phyloP scores from a whole-genome alignment of 2,797 vertebrate species.

The Eutrigla gurnardus region DNA sequence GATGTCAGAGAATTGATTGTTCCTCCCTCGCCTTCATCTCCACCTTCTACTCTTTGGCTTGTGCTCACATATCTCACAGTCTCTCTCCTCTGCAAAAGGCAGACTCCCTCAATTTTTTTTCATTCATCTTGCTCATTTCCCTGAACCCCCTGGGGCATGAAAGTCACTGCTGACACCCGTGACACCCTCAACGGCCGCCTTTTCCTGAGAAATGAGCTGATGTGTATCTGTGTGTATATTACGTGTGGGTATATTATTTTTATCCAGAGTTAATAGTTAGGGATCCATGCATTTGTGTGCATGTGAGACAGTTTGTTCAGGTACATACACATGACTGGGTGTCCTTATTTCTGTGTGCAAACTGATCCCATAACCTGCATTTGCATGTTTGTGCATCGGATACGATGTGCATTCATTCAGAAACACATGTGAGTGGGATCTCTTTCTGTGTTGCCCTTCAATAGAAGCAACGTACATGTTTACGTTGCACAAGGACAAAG shows the following conservation, averaged over 20 bases:
- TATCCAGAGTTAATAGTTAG: conserved; percentile 25
- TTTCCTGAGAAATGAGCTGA: conserved; percentile 55
- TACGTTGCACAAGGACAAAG: conserved; percentile 23
- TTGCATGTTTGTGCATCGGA: conserved; percentile 1
- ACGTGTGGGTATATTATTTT: conserved; percentile 6
- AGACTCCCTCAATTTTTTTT: conserved; percentile 19
- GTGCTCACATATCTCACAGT: conserved; percentile 43
- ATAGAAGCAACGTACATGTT: conserved; percentile 4
- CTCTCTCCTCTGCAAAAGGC: conserved; percentile 29
- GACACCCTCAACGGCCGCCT: conserved; percentile 55
- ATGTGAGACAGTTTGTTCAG: conserved; percentile 10
- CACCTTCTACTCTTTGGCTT: conserved; percentile 63
- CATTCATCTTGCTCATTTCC: conserved; percentile 46
- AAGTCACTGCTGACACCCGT: conserved; percentile 69
- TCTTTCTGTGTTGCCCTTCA: background rate
- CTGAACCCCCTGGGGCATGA: conserved; percentile 58
- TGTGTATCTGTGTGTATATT: background rate
- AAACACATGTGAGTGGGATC: background rate
- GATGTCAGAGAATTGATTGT: conserved; percentile 79
- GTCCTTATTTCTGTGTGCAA: conserved; percentile 3
- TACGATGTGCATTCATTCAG: background rate
- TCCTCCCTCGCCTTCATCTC: conserved; percentile 71
- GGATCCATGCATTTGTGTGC: conserved; percentile 7
- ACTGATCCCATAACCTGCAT: conserved; percentile 1
- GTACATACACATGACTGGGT: conserved; percentile 5